A percentile compares a stretch with the other conserved stretches of the same genome.
phyloP scores from a whole-genome alignment of 2,797 vertebrate genomes.

The Sibirionetta formosa region DNA sequence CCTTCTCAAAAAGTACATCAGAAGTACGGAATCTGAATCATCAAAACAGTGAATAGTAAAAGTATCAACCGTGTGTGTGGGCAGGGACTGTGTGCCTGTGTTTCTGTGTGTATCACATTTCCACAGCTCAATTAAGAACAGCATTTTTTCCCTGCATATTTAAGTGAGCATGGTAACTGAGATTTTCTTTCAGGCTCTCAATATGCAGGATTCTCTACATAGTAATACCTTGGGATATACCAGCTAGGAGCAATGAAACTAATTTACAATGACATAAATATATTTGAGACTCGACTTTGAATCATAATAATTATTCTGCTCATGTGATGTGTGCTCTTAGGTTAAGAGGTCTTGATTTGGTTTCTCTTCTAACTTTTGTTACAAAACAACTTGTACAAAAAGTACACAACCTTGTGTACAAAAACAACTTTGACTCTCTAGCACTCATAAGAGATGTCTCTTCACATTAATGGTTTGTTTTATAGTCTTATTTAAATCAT shows the following conservation, averaged over 20 bases:
- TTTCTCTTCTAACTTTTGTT: neutral
- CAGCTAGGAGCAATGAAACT: neutral
- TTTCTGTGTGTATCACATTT: neutral
- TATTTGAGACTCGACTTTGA: neutral
- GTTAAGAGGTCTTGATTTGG: neutral
- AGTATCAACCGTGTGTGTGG: neutral
- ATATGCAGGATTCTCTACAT: neutral
- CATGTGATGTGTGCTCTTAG: neutral
- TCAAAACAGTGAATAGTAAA: neutral
- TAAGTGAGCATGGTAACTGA: neutral
- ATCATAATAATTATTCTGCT: neutral
- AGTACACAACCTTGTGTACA: neutral
- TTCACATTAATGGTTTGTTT: neutral
- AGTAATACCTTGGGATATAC: neutral
- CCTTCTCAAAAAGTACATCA: neutral
- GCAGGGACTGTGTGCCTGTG: neutral
- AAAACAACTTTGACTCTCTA: neutral
- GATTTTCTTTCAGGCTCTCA: neutral
- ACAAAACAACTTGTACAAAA: too few species aligned
- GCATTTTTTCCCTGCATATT: neutral
- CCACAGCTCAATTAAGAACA: neutral
- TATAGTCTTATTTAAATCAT: neutral
- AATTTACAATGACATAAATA: neutral
- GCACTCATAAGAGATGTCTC: neutral
- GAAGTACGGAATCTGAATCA: neutral